Evolutionary conservation across 1,140 invertebrate species (phyloP), one percentile per base, ranked within the genome.

Genomic region (Dendrolimus punctatus): DNA sequence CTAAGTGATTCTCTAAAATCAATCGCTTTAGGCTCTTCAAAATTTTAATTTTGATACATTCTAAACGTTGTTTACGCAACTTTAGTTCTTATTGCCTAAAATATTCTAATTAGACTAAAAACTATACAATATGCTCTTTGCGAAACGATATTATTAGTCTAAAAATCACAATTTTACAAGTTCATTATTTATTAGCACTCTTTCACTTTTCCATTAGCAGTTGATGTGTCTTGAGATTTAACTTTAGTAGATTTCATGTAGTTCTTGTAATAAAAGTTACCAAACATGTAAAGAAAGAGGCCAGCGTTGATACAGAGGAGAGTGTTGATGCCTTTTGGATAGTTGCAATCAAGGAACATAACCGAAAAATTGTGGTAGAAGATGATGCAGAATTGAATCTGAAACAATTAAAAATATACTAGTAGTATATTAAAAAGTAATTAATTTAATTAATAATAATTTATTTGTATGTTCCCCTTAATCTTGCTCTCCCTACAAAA

Each of bases 241-340:
- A 5, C 36, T 39, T 53, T 39, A 9, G 37, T 40, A 36, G 53
- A 38, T 56, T 57, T 55, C 7, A 90, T 73, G 68, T 97, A 97
- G 59, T 90, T 93, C 53, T 90, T 88, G 39, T 92, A 84, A 71
- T 96, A 97, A 81, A 97, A 97, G 45, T 93, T 91, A 4, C 92
- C 92, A 73, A 97, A 97, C 71, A 97, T 90, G 66, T 95, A 93
- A 41, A 96, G 89, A 83, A 97, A 97, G 38, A 95, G 87, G 8
- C 90, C 80, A 5, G 95, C 91, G 76, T 97, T 96, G 39, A 92
- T 80, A 10, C 88, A 83, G 4, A 97, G 89, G 44, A 96, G 85
- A 68, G 91, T 80, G 38, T 90, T 87, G 49, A 96, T 90, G 6
- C 87, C 61, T 61, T 91, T 93, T 0, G 93, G 92, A 62, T 91